Evolutionary conservation across 2,888 invertebrate genomes (phyloP), one percentile per base, ranked within the genome.

Genomic region (Tetranychus truncatus): DNA sequence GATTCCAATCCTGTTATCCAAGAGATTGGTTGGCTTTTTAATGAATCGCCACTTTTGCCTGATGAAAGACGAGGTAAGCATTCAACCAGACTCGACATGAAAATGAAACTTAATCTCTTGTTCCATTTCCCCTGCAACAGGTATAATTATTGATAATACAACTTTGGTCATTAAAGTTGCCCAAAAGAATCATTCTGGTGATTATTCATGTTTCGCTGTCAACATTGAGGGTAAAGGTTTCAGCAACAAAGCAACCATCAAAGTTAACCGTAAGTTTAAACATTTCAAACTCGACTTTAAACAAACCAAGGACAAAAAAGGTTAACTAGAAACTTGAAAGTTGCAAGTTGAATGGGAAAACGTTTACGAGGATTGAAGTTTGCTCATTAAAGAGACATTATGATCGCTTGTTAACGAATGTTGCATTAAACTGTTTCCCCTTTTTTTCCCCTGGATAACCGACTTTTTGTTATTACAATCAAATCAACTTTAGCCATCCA

Each of bases 161-260:
- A 72, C 72, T n/a, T 15, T 72, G 15, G 72, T 72, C 18, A 72
- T 72, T 18, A 72, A 72, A 72, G 20, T 24, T 45, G 45, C 45
- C 9, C 8, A 72, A 8, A 72, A 72, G 45, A 44, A 45, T n/a
- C 72, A 72, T 11, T 45, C 72, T 34, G 72, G 72, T 2, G 46
- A 72, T 45, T 72, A 72, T 34, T 72, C 72, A 72, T 72, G 72
- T 72, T 72, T n/a, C 21, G 72, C 72, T 72, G 34, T 45, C 21
- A 72, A 72, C 20, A 72, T 72, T 46, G 72, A 72, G 34, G 72
- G 72, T 9, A 72, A 72, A 72, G 20, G 20, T 11, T 24, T 44
- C 20, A 72, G 72, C 20, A 72, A 72, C 34, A 72, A 11, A n/a
- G 45, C 34, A n/a, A 44, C 20, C 20, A 72, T 72, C 34, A 72